Percentiles rank a stretch among this genome's conserved stretches.
These are phyloP conservation scores for Propithecus coquereli DNA, from an alignment of 2,113 vertebrate species.

Conservation along the genomic window DNA sequence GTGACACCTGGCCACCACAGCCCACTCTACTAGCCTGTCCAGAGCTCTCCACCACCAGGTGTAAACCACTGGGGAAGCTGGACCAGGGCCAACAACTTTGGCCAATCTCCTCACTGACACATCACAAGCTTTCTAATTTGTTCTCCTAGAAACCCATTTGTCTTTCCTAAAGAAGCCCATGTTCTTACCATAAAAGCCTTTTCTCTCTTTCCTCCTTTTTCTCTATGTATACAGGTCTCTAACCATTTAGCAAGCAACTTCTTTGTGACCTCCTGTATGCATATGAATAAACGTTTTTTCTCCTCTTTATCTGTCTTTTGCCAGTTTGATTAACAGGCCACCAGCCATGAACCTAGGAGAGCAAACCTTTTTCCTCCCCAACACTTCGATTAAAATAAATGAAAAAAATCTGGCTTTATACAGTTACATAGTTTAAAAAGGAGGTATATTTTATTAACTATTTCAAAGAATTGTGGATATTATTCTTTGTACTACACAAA, in stretches of 20 bases:
- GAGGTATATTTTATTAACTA: neutral
- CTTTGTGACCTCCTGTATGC: neutral
- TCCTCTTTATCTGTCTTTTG: neutral
- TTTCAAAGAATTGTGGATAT: neutral
- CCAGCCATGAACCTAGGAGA: neutral
- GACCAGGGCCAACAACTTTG: neutral
- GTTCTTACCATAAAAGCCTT: neutral
- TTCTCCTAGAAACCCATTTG: neutral
- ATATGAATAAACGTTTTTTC: neutral
- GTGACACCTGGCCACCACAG: neutral
- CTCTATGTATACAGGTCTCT: no score
- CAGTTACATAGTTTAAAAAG: neutral
- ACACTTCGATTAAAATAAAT: neutral
- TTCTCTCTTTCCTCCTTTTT: neutral
- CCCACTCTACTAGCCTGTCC: neutral
- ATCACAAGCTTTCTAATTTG: neutral
- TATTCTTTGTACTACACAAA: neutral
- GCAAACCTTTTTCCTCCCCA: neutral
- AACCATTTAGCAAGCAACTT: neutral
- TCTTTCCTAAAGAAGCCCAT: neutral
- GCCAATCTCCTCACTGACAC: slow-evolving; percentile 4
- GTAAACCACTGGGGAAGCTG: neutral
- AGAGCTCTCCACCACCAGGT: neutral
- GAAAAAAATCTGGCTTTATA: neutral
- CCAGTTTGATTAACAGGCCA: neutral